Evolutionary conservation across 2,113 vertebrate species (phyloP), one percentile per base, ranked within the genome.

Genomic region (Telmatochromis sp.): DNA sequence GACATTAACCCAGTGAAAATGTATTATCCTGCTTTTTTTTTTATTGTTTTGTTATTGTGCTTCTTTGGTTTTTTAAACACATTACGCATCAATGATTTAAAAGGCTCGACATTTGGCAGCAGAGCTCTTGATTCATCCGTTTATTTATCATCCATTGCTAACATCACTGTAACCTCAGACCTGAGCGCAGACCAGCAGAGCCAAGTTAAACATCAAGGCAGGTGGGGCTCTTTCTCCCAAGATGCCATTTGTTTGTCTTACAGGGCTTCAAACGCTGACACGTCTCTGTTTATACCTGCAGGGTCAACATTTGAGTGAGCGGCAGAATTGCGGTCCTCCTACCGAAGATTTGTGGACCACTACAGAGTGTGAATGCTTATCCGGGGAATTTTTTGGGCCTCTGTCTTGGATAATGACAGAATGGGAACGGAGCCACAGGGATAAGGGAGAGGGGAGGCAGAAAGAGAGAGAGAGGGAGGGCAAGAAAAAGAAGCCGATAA

Each of bases 341-440:
- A 60, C 89, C 84, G 42, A 83, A 88, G 86, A 26, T 91, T 87
- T 80, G 81, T 75, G 63, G 85, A 89, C 88, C 37, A 14, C 91
- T 93, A 45, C 54, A 7, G 87, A 90, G 93, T 91, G 92, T 79
- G 86, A 92, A 94, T 86, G 92, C 93, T 94, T 91, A 94, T 93
- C 87, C 80, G 23, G 87, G 89, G 81, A 89, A 91, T 89, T 93
- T 91, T 82, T 85, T 85, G 87, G 86, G 89, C 83, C 89, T 91
- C 82, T 87, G 87, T 91, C 93, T 89, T 90, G 92, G 90, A 89
- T 93, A 93, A 94, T 95, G 95, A 93, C 93, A 95, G 93, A 94
- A 94, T 93, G 92, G 94, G 94, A 94, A 93, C 91, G 80, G 60
- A 92, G 93, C 94, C 94, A 94, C 73, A 42, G 88, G 93, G 92